Evolutionary conservation across 2,797 vertebrate genomes (phyloP), one percentile per base, ranked within the genome.

Genomic region (Sebastiscus albofasciatus): DNA sequence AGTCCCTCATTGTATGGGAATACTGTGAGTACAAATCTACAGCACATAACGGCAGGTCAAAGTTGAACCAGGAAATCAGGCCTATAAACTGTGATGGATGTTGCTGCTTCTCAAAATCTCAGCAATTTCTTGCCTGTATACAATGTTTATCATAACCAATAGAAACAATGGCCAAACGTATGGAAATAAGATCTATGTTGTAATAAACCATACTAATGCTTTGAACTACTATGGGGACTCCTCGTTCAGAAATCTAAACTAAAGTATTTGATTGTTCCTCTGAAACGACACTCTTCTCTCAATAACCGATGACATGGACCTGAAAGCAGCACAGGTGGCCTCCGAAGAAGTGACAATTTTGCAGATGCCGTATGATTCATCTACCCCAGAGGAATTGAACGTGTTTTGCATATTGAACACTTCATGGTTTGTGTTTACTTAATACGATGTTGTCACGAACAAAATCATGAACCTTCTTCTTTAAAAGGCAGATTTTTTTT

Each of bases 341-440:
- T 80, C 7, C 16, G 20, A 72, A 79, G 20, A 75, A 82, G 76
- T 31, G 76, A 46, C 20, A n/a, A 11, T 36, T 75, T 54, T 67
- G 18, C 72, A 75, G 80, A 58, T 68, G 69, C 18, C 22, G 29
- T 33, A 61, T 54, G 67, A 84, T 46, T 84, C 55, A 82, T 80
- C 61, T 24, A 22, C 31, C n/a, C n/a, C 52, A 54, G 60, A 73
- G 74, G 52, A 75, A 64, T 42, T 24, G 67, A 77, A 71, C 65
- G 34, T 13, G 13, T 67, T 87, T 74, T 84, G 65, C 76, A 88
- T 77, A 60, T 52, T 70, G 24, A 85, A 70, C 33, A 52, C 69
- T 39, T 56, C 6, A 70, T 31, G 52, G 13, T 46, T 87, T 67
- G 52, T 24, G 12, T 42, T 18, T 59, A 20, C 29, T 76, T 71